Evolutionary conservation across 2,113 vertebrate genomes (phyloP).

Genomic region (Delphinapterus leucas): DNA sequence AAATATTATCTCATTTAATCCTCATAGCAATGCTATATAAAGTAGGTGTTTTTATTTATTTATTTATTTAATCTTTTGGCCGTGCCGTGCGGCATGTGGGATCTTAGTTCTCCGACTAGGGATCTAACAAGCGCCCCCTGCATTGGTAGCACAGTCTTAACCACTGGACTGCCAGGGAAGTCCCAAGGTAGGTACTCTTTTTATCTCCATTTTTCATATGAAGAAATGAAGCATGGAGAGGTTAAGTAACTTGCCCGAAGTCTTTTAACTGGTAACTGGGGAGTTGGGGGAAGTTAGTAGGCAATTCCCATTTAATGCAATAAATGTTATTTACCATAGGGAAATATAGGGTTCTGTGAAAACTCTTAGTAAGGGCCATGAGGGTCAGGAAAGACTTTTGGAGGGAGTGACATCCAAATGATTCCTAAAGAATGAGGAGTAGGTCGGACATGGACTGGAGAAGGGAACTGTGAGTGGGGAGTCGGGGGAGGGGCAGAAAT

Average conservation of each 20-base stretch:
- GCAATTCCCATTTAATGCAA: constrained; percentile 5
- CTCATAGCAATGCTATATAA: not conserved
- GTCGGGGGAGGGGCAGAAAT: not conserved
- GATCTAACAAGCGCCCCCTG: too few species aligned
- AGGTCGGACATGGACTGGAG: not conserved
- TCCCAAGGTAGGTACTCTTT: not conserved
- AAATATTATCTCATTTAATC: not conserved
- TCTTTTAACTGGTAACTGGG: not conserved
- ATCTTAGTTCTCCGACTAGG: too few species aligned
- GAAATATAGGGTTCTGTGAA: not conserved
- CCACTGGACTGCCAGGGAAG: too few species aligned
- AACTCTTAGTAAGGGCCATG: not conserved
- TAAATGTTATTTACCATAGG: not conserved
- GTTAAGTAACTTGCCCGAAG: not conserved
- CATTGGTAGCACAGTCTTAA: too few species aligned
- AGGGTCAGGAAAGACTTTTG: not conserved
- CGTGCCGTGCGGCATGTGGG: too few species aligned
- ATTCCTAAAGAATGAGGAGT: not conserved
- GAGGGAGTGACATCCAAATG: not conserved
- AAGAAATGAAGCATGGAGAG: not conserved
- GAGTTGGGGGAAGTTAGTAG: not conserved
- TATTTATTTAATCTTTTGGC: too few species aligned
- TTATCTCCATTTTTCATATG: not conserved
- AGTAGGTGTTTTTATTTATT: too few species aligned
- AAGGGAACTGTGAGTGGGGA: too few species aligned